A percentile compares a stretch with the other conserved stretches of the same genome.
These are phyloP conservation scores for Kryptopterus vitreolus DNA, from an alignment of 2,797 vertebrate genomes.

Conservation along the genomic window DNA sequence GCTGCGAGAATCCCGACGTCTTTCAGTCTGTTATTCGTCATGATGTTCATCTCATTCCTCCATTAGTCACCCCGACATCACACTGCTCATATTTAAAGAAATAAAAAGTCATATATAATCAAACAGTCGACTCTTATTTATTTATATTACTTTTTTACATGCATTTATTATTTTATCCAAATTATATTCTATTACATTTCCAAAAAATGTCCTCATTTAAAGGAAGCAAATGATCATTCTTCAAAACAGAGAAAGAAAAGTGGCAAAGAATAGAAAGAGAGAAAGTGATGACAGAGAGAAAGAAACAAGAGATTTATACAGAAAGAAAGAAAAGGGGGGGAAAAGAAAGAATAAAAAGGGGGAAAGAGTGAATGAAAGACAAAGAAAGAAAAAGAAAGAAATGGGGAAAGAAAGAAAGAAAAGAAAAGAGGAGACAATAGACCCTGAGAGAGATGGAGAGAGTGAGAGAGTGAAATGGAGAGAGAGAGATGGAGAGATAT, in stretches of 20 bases:
- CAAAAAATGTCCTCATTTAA: background rate
- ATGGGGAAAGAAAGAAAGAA: background rate
- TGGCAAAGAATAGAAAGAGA: background rate
- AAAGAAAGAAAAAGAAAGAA: background rate
- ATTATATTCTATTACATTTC: no score
- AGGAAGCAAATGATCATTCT: background rate
- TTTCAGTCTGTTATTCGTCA: conserved; percentile 18
- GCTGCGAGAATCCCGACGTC: conserved; percentile 31
- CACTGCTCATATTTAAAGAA: no score
- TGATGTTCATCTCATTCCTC: background rate
- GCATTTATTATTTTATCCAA: no score
- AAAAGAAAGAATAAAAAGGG: no score
- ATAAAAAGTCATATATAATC: background rate
- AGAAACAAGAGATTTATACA: background rate
- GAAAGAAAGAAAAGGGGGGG: background rate
- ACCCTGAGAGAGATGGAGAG: background rate
- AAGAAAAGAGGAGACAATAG: background rate
- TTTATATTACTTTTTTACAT: background rate
- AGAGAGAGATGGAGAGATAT: background rate
- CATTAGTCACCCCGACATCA: no score
- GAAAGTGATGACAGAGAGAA: background rate
- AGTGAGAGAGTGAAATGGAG: background rate
- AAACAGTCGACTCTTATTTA: background rate
- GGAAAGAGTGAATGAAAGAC: no score
- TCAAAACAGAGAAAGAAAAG: background rate